Percentiles rank a stretch among this genome's conserved stretches.
These are phyloP conservation scores for Sminthurinus signatus DNA, from an alignment of 1,140 invertebrate genomes.

Conservation along the genomic window DNA sequence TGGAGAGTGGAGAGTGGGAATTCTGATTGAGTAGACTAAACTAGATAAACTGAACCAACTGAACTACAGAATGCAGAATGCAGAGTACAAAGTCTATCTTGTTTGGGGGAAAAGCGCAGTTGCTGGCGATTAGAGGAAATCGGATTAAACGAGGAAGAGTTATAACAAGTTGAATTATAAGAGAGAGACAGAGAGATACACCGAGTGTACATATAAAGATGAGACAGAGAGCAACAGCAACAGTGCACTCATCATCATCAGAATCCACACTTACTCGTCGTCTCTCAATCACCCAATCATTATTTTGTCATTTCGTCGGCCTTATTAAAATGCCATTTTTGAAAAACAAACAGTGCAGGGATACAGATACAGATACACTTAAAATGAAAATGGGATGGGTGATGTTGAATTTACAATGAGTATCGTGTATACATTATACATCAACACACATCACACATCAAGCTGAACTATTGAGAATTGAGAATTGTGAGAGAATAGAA, in stretches of 20 bases:
- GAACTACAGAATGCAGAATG: too few species aligned
- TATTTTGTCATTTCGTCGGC: constrained; percentile 25
- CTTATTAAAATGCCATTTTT: constrained; percentile 33
- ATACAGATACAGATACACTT: neutral
- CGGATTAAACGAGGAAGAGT: constrained; percentile 34
- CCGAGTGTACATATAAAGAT: constrained; percentile 3
- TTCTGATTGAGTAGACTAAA: constrained; percentile 24
- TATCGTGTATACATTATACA: too few species aligned
- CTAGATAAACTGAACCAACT: too few species aligned
- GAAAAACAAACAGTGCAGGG: constrained; percentile 20
- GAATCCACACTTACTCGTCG: neutral
- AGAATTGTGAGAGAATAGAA: too few species aligned
- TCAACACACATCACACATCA: too few species aligned
- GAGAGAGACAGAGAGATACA: neutral
- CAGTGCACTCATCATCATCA: too few species aligned
- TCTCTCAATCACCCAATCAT: constrained; percentile 23
- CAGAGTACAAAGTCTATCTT: constrained; percentile 25
- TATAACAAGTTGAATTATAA: constrained; percentile 19
- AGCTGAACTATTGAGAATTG: too few species aligned
- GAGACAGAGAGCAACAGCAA: too few species aligned
- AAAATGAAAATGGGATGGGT: too few species aligned
- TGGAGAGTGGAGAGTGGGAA: constrained; percentile 28
- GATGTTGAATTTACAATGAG: too few species aligned
- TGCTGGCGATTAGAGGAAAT: constrained; percentile 41
- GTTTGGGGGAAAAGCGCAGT: constrained; percentile 35